A percentile compares a stretch with the other conserved stretches of the same genome.
phyloP scores from a whole-genome alignment of 2,797 vertebrate genomes.

The Parambassis ranga region DNA sequence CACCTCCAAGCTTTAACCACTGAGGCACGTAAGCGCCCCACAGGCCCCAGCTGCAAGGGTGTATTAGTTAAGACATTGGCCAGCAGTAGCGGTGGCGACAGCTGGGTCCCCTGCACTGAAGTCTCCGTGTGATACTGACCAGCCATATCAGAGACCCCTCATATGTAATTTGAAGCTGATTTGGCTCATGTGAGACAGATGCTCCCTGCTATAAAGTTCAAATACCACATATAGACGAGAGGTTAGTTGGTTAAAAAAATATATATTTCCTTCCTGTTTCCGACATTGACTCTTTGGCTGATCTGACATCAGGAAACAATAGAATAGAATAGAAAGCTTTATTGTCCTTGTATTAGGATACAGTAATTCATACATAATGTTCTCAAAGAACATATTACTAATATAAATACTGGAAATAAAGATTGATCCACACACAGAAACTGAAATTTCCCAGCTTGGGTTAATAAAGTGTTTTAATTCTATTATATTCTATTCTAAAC shows the following conservation, averaged over 20 bases:
- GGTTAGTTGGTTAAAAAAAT: background rate
- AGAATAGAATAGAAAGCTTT: too few species aligned
- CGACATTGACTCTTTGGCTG: background rate
- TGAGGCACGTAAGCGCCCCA: slow-evolving; percentile 45
- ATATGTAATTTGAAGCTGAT: slow-evolving; percentile 69
- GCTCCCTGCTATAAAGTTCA: slow-evolving; percentile 52
- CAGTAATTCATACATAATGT: too few species aligned
- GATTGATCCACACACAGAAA: too few species aligned
- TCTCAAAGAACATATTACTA: background rate
- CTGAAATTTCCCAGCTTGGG: too few species aligned
- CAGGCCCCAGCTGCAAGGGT: slow-evolving; percentile 72
- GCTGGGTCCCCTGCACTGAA: slow-evolving; percentile 61
- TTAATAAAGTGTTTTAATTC: too few species aligned
- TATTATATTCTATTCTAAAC: too few species aligned
- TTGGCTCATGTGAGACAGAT: slow-evolving; percentile 72
- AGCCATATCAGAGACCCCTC: slow-evolving; percentile 47
- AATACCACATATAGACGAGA: slow-evolving; percentile 32
- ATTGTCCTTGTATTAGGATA: too few species aligned
- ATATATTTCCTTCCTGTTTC: background rate
- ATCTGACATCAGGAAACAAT: background rate
- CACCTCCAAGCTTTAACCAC: slow-evolving; percentile 37
- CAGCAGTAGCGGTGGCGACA: slow-evolving; percentile 47
- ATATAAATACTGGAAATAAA: too few species aligned
- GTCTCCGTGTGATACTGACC: slow-evolving; percentile 41
- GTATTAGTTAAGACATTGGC: slow-evolving; percentile 55